Evolutionary conservation across 2,797 vertebrate genomes (phyloP).

Genomic region (Balearica regulorum): DNA sequence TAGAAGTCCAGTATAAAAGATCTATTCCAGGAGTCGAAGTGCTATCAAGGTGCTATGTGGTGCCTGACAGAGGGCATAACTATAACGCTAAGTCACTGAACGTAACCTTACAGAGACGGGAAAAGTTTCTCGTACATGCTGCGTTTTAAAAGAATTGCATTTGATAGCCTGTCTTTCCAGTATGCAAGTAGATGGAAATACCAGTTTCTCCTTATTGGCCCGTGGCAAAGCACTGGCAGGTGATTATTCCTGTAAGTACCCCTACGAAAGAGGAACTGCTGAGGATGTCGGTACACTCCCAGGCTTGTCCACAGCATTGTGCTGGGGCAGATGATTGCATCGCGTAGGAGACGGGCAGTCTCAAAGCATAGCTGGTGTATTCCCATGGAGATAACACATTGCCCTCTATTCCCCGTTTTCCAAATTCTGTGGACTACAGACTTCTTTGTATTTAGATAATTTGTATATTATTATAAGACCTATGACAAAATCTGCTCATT

Average conservation of each 20-base stretch:
- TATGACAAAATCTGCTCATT: background rate
- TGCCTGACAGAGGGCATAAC: background rate
- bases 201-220: background rate
- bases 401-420: background rate
- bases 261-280: accelerated
- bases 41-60: background rate
- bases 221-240: background rate
- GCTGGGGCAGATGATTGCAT: background rate
- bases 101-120: background rate
- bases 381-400: background rate
- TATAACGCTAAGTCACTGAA: accelerated
- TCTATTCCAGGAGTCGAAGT: background rate
- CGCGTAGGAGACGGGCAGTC: background rate
- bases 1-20: background rate
- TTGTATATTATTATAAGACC: background rate
- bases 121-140: accelerated
- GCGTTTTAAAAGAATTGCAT: background rate
- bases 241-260: accelerated
- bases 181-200: accelerated
- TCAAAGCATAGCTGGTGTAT: background rate
- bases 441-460: background rate
- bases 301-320: accelerated
- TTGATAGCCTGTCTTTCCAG: background rate
- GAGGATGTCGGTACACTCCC: accelerated
- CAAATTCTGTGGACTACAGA: background rate